A percentile compares a stretch with the other conserved stretches of the same genome.
Evolutionary conservation across 2,797 vertebrate genomes (phyloP).

Genomic region (Helicolenus hilgendorfi): DNA sequence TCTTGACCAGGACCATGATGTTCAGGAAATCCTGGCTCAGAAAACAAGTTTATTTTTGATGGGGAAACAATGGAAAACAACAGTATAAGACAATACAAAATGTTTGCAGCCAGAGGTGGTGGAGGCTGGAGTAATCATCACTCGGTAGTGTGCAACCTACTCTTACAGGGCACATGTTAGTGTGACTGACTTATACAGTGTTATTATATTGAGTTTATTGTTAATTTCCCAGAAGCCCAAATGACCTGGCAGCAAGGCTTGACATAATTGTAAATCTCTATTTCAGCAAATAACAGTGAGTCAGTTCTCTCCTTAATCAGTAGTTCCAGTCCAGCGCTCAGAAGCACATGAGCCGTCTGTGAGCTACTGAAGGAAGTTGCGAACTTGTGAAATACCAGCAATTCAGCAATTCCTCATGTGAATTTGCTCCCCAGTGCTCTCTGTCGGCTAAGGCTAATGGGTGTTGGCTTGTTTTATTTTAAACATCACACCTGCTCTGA

Average conservation of each 20-base stretch:
- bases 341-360: constrained; percentile 67
- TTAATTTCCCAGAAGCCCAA: constrained; percentile 33
- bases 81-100: background rate
- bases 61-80: background rate
- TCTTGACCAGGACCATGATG: background rate
- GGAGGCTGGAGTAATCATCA: background rate
- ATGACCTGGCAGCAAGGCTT: constrained; percentile 32
- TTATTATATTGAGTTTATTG: constrained; percentile 49
- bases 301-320: constrained; percentile 43
- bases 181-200: background rate
- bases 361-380: constrained; percentile 43
- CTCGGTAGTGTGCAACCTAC: background rate
- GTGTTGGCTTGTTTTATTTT: constrained; percentile 72
- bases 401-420: constrained; percentile 64
- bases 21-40: background rate
- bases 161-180: background rate
- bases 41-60: background rate
- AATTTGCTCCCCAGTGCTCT: constrained; percentile 58
- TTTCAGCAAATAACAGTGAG: constrained; percentile 58
- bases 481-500: constrained; percentile 31
- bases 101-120: background rate
- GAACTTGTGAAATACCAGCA: constrained; percentile 59
- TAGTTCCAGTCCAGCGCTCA: constrained; percentile 42
- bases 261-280: constrained; percentile 23
- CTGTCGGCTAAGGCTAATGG: constrained; percentile 62